Evolutionary conservation across 2,113 vertebrate genomes (phyloP).

Genomic region (Engraulis encrasicolus): DNA sequence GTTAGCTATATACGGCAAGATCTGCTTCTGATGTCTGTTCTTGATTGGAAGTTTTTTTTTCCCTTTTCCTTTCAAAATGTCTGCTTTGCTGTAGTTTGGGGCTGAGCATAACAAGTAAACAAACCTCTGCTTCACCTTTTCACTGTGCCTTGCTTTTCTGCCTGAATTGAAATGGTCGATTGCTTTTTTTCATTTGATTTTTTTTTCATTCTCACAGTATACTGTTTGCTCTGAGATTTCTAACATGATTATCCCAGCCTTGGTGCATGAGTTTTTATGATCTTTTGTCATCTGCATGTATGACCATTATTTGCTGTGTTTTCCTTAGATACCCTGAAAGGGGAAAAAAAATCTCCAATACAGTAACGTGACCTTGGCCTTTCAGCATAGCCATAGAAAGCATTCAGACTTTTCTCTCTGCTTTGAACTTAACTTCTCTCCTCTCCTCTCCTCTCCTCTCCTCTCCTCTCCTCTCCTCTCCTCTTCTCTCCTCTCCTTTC

Average conservation of each 20-base stretch:
- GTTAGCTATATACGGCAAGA: not conserved
- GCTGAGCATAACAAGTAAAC: not conserved
- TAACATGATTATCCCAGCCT: not conserved
- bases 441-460: no score
- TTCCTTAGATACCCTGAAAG: no score
- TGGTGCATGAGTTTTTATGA: no score
- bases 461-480: no score
- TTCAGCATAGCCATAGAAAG: not conserved
- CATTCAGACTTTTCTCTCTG: not conserved
- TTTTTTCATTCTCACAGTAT: not conserved
- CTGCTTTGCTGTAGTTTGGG: not conserved
- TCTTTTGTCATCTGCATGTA: no score
- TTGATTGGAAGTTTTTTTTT: not conserved
- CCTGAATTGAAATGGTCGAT: not conserved
- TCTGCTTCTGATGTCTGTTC: not conserved
- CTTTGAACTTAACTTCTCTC: no score
- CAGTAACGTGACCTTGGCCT: not conserved
- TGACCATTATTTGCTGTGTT: no score
- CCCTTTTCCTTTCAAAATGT: not conserved
- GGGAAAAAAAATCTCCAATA: no score
- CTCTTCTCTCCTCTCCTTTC: not conserved
- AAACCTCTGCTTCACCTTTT: not conserved
- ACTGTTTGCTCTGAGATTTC: not conserved
- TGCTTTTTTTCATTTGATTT: not conserved
- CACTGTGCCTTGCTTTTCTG: not conserved